Conservation (phyloP, 2,797 vertebrate genomes). For the Neoniphon sammara region DNA sequence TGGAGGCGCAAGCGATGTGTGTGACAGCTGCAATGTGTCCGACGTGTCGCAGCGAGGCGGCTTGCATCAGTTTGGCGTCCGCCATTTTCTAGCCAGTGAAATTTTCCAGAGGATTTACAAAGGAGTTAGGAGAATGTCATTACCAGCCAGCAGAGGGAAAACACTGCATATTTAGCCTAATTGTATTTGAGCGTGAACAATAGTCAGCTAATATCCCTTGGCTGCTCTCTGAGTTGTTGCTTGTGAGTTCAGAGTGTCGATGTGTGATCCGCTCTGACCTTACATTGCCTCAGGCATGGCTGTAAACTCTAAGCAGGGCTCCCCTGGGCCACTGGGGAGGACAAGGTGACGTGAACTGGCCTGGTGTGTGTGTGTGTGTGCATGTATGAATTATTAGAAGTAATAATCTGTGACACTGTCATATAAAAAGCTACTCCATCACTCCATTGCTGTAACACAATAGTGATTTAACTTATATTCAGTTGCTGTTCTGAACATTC, state of each 20-base stretch:
- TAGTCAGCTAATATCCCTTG: slow-evolving; percentile 56
- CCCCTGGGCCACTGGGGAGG: slow-evolving; percentile 28
- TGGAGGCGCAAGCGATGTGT: not conserved
- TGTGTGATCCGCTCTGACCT: slow-evolving; percentile 45
- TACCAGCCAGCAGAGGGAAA: slow-evolving; percentile 44
- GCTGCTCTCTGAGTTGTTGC: slow-evolving; percentile 45
- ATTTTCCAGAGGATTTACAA: slow-evolving; percentile 30
- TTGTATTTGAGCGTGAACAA: slow-evolving; percentile 53
- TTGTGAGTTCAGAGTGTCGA: slow-evolving; percentile 36
- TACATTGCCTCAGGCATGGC: slow-evolving; percentile 35
- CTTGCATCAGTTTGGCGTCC: not conserved
- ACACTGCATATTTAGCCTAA: slow-evolving; percentile 44
- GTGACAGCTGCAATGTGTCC: slow-evolving; percentile 2
- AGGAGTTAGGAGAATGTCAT: slow-evolving; percentile 28
- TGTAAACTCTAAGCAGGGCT: slow-evolving; percentile 21
- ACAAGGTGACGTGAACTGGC: not conserved
- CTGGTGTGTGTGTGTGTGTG: slow-evolving; percentile 9
- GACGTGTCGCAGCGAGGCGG: not conserved
- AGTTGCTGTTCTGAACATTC: not conserved
- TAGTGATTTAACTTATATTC: not conserved
- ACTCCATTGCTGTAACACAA: slow-evolving; percentile 2
- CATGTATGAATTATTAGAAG: not conserved
- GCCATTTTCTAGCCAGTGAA: slow-evolving; percentile 18
- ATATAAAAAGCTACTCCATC: not conserved
- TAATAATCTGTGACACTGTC: too few species aligned